A percentile compares a stretch with the other conserved stretches of the same genome.
Evolutionary conservation across 2,797 vertebrate species (phyloP).

Genomic region (Chrosomus eos): DNA sequence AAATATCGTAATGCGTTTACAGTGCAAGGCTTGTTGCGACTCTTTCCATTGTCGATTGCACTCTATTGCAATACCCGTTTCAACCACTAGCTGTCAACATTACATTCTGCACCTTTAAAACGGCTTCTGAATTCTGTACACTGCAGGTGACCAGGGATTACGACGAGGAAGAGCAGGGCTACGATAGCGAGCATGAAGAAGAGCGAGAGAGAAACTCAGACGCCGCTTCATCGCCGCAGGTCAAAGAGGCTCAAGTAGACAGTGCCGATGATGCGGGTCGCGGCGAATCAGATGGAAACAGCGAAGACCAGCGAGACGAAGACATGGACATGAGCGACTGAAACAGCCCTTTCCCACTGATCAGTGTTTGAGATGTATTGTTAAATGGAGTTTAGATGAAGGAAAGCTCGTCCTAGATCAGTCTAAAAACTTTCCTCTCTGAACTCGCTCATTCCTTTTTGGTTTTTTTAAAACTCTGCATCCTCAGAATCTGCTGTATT

Average conservation of each 20-base stretch:
- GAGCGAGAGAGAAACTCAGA: slow-evolving; percentile 79
- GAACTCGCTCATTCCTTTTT: slow-evolving; percentile 9
- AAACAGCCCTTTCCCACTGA: slow-evolving; percentile 55
- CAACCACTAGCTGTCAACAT: neutral
- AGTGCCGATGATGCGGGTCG: slow-evolving; percentile 71
- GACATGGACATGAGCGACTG: slow-evolving; percentile 99
- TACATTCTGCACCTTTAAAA: neutral
- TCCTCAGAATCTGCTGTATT: slow-evolving; percentile 56
- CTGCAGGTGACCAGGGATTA: slow-evolving; percentile 96
- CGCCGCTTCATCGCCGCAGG: slow-evolving; percentile 79
- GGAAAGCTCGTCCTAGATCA: slow-evolving; percentile 63
- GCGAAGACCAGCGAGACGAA: slow-evolving; percentile 94
- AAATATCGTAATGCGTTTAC: neutral
- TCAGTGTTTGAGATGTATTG: slow-evolving; percentile 31
- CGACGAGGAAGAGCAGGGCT: slow-evolving; percentile 97
- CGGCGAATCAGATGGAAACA: slow-evolving; percentile 87
- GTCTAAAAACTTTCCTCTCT: neutral
- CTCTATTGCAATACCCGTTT: neutral
- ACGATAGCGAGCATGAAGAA: slow-evolving; percentile 91
- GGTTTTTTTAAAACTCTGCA: neutral
- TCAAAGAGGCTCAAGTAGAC: slow-evolving; percentile 72
- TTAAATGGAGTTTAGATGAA: slow-evolving; percentile 63
- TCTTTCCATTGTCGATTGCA: no score
- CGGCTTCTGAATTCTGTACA: neutral
- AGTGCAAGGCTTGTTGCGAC: no score